Percentiles rank a stretch among this genome's conserved stretches.
Evolutionary conservation across 2,113 vertebrate genomes (phyloP).

Genomic region (Rhodinocichla rosea): DNA sequence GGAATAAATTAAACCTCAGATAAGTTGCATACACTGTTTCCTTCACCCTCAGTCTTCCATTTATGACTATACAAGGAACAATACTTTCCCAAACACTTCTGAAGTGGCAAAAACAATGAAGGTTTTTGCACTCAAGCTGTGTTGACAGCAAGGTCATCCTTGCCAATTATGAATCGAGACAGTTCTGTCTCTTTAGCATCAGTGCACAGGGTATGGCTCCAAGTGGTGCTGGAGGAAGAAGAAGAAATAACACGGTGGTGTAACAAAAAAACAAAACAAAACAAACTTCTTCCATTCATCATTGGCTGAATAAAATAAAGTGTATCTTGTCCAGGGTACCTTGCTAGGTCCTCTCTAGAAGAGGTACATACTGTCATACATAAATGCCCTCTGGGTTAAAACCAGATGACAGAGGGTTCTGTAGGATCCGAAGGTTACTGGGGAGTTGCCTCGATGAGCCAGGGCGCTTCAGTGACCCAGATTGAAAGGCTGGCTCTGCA

Average conservation of each 20-base stretch:
- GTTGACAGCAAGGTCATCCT: slow-evolving; percentile 50
- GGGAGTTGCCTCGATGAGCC: slow-evolving; percentile 80
- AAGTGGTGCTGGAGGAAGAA: slow-evolving; percentile 47
- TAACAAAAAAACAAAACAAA: neutral
- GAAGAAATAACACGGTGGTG: neutral
- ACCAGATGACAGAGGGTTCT: slow-evolving; percentile 85
- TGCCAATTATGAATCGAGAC: neutral
- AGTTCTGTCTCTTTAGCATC: slow-evolving; percentile 60
- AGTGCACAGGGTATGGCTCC: slow-evolving; percentile 72
- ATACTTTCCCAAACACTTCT: slow-evolving; percentile 65
- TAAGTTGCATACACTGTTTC: slow-evolving; percentile 26
- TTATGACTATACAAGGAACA: slow-evolving; percentile 55
- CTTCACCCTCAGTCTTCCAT: slow-evolving; percentile 62
- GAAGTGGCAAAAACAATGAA: slow-evolving; percentile 54
- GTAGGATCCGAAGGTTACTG: slow-evolving; percentile 88
- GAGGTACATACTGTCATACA: slow-evolving; percentile 79
- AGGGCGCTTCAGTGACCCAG: slow-evolving; percentile 89
- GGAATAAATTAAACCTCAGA: slow-evolving; percentile 76
- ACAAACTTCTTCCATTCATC: slow-evolving; percentile 34
- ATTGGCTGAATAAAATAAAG: slow-evolving; percentile 53
- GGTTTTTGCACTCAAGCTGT: slow-evolving; percentile 58
- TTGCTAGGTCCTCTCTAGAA: slow-evolving; percentile 38
- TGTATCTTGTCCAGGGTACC: slow-evolving; percentile 39
- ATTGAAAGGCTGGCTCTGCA: slow-evolving; percentile 79
- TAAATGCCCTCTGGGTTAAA: slow-evolving; percentile 98